A percentile compares a stretch with the other conserved stretches of the same genome.
These are phyloP conservation scores for Acipenser ruthenus DNA, from an alignment of 2,797 vertebrate genomes.

Conservation along the genomic window DNA sequence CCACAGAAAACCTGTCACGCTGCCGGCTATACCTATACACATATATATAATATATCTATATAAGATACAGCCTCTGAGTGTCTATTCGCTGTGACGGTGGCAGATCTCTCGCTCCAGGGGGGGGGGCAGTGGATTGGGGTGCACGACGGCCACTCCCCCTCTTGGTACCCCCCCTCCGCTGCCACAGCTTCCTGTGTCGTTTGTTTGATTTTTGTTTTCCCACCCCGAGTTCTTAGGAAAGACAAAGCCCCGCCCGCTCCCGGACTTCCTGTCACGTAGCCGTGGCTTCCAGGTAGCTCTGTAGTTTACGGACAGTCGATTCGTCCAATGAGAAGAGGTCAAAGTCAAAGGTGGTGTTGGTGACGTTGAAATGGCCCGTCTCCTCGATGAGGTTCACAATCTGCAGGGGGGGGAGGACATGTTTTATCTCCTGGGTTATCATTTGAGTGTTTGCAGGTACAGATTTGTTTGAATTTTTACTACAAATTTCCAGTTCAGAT, in stretches of 20 bases:
- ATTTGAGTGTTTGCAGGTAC: no score
- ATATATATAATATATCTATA: background rate
- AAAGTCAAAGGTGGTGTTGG: conserved; percentile 98
- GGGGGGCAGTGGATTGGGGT: conserved; percentile 11
- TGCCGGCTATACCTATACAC: background rate
- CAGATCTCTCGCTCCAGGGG: background rate
- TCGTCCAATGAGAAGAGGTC: conserved; percentile 98
- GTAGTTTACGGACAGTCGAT: conserved; percentile 96
- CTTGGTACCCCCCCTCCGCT: conserved; percentile 5
- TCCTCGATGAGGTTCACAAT: conserved; percentile 98
- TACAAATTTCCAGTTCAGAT: no score
- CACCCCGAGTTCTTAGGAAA: conserved; percentile 31
- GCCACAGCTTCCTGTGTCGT: background rate
- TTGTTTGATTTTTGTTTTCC: conserved; percentile 10
- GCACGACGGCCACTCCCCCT: background rate
- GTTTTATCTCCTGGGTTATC: no score
- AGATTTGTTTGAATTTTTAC: no score
- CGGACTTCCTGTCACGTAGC: conserved; percentile 79
- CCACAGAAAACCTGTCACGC: no score
- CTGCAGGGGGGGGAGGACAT: conserved; percentile 41
- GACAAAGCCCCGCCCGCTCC: conserved; percentile 30
- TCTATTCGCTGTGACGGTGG: background rate
- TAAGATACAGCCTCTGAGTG: background rate
- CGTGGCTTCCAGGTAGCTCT: conserved; percentile 94
- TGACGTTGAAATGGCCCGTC: conserved; percentile 95